These are phyloP conservation scores for Mastomys natalensis DNA, from an alignment of 2,113 vertebrate species.

Conservation along the genomic window DNA sequence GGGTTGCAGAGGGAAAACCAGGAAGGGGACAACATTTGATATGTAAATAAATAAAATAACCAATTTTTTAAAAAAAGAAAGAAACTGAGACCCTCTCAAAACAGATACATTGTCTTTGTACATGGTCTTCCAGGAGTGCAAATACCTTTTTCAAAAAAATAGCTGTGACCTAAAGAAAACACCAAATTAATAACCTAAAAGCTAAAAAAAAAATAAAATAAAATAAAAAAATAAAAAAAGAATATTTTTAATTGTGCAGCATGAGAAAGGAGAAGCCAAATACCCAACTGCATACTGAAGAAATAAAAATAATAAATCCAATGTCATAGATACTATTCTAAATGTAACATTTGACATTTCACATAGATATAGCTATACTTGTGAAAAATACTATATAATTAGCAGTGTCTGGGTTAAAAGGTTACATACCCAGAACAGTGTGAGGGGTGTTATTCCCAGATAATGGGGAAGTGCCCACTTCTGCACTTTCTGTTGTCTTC, in stretches of 20 bases:
- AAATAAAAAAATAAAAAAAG: too few species aligned
- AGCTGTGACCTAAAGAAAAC: neutral
- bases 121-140: neutral
- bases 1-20: too few species aligned
- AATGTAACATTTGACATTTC: neutral
- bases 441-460: neutral
- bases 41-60: too few species aligned
- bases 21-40: too few species aligned
- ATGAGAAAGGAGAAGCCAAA: constrained; percentile 16
- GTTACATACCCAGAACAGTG: neutral
- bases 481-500: neutral
- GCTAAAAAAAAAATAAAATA: neutral
- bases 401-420: neutral
- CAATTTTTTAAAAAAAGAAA: too few species aligned
- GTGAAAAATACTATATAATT: neutral
- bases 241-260: neutral
- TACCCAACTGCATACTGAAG: neutral
- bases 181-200: neutral
- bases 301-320: neutral
- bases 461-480: neutral
- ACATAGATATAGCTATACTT: neutral
- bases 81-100: neutral
- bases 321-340: neutral
- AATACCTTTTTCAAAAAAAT: neutral
- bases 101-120: neutral